Base-by-base conservation (phyloP, 1,140 invertebrate species). In the Sycobia sp. region DNA sequence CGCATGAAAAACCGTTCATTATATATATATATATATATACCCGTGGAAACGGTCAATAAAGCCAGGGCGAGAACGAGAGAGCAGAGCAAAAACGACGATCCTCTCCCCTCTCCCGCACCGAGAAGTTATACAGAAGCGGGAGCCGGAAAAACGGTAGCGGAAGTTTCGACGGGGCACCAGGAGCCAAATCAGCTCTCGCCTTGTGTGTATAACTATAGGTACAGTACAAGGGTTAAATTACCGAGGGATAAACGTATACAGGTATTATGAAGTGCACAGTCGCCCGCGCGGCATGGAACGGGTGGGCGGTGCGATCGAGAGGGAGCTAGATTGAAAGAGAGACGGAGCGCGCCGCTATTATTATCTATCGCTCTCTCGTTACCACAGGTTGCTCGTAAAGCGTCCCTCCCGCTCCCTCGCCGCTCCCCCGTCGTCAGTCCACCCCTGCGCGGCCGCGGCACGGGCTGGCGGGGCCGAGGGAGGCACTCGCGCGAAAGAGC, bases 341-440 rank as follows among this genome's bases (percentile, higher is more conserved):
- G 49, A 62, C 68, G 62, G 56, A 50, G 67, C 62, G 74, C 77
- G 72, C 27, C 53, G 59, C 78, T 75, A 78, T 82, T 82, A 81
- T 82, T 82, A 82, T 82, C 80, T 81, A 82, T 82, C 79, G 78
- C 77, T 81, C n/a, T n/a, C 78, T 82, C 78, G 80, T 82, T 81
- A 82, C 80, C 80, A 82, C 80, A 82, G 80, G 80, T 81, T 81
- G 79, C 79, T 82, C 80, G 80, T 82, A 82, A 82, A 82, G 76
- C 76, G 78, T 75, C 75, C 38, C 46, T 23, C 4, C 5, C 29
- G 29, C 5, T 11, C 5, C 29, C 4, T 4, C 29, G 29, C 5
- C 29, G 29, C 29, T 4, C 4, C 29, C 5, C 29, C 29, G 5
- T 4, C 5, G 29, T 4, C 5, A 32, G 29, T 11, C 29, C 29